Conservation (phyloP, 2,888 invertebrate genomes). For the Pediacus dermestoides region DNA sequence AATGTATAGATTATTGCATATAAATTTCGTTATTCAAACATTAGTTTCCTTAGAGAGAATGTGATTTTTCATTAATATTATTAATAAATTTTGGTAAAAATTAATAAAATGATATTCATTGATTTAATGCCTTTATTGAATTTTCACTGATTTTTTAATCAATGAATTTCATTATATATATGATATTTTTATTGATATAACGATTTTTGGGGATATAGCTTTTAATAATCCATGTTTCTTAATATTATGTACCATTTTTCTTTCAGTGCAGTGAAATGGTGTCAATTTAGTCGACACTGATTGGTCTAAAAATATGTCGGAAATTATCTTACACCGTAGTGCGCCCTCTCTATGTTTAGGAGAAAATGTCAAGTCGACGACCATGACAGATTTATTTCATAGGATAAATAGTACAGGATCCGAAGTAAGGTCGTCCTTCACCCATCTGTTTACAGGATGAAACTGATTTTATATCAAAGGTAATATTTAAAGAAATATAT, state of each 20-base stretch:
- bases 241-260: slow-evolving; percentile 1
- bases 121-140: neutral
- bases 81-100: neutral
- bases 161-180: slow-evolving; percentile 1
- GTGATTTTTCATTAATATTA: slow-evolving; percentile 1
- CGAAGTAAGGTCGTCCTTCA: too few species aligned
- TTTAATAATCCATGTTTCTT: neutral
- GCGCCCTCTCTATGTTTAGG: too few species aligned
- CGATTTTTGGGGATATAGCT: neutral
- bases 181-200: neutral
- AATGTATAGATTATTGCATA: slow-evolving; percentile 1
- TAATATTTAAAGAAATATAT: too few species aligned
- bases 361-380: too few species aligned
- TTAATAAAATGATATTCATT: slow-evolving; percentile 1
- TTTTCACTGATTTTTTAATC: neutral
- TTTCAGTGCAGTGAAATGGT: slow-evolving; percentile 3
- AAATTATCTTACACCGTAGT: too few species aligned
- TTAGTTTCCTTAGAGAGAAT: neutral
- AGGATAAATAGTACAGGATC: too few species aligned
- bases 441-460: too few species aligned
- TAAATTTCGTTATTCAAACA: slow-evolving; percentile 1
- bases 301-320: too few species aligned
- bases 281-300: too few species aligned
- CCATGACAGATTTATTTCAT: too few species aligned
- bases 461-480: too few species aligned